phyloP scores from a whole-genome alignment of 37 sponge, comb jelly and placozoan genomes.

The Beroe ovata region DNA sequence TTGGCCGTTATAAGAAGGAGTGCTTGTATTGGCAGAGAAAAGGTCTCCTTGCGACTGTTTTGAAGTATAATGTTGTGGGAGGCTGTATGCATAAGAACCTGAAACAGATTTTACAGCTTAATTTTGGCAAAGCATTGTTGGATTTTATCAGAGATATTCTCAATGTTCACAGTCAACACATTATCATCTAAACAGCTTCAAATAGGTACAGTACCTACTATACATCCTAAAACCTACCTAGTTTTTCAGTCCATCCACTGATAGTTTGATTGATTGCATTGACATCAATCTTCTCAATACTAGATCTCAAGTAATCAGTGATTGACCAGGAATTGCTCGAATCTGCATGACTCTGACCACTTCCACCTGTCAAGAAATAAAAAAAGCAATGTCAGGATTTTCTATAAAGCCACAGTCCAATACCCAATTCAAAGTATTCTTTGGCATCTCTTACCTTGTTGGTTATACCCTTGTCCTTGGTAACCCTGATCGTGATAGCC shows the following conservation, averaged over 20 bases:
- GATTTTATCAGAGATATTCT: no score
- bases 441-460: not conserved
- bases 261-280: constrained; percentile 37
- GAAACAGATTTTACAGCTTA: not conserved
- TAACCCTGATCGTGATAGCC: not conserved
- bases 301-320: constrained; percentile 1
- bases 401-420: no score
- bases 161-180: no score
- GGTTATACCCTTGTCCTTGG: not conserved
- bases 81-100: constrained; percentile 36
- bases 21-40: constrained; percentile 4
- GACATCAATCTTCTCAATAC: constrained; percentile 55
- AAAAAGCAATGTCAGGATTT: no score
- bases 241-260: not conserved
- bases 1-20: not conserved
- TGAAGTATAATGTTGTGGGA: constrained; percentile 5
- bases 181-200: no score
- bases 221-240: no score
- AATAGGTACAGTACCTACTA: no score
- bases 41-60: not conserved
- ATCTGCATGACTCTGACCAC: not conserved
- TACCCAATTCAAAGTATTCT: not conserved
- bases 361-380: not conserved
- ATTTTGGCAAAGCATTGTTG: no score
- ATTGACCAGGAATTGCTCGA: constrained; percentile 20